These are phyloP conservation scores for Apis florea DNA, from an alignment of 1,140 invertebrate species.

Conservation along the genomic window DNA sequence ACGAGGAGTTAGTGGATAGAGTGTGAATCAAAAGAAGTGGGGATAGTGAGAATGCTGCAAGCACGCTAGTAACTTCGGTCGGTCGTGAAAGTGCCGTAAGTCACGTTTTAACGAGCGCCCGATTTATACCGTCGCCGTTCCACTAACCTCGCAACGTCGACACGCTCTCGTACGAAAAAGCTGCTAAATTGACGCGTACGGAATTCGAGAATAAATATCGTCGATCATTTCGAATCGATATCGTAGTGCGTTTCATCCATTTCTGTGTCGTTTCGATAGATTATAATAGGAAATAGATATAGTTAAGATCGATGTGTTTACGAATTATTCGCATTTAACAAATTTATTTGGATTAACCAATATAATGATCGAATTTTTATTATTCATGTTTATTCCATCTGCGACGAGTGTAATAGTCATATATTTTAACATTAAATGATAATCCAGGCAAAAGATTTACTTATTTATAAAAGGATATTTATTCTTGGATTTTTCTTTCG, in stretches of 20 bases:
- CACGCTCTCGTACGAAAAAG: conserved; percentile 14
- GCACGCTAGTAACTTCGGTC: conserved; percentile 37
- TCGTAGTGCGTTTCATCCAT: too few relatives aligned
- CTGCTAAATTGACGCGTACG: conserved; percentile 3
- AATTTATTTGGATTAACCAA: too few relatives aligned
- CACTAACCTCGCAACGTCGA: conserved; percentile 47
- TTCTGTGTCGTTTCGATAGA: background rate
- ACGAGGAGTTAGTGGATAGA: background rate
- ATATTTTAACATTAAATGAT: too few relatives aligned
- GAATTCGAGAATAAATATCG: conserved; percentile 17
- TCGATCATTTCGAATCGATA: conserved; percentile 24
- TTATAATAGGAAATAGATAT: too few relatives aligned
- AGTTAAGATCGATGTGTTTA: too few relatives aligned
- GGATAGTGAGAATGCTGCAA: conserved; percentile 28
- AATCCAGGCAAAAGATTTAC: too few relatives aligned
- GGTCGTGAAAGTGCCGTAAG: conserved; percentile 56
- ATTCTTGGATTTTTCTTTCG: too few relatives aligned
- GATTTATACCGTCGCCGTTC: conserved; percentile 54
- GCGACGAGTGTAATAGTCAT: too few relatives aligned
- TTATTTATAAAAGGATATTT: too few relatives aligned
- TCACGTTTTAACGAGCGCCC: conserved; percentile 55
- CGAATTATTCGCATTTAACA: too few relatives aligned
- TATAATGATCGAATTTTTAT: too few relatives aligned
- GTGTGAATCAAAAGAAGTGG: conserved; percentile 1
- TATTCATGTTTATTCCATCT: too few relatives aligned